A percentile compares a stretch with the other conserved stretches of the same genome.
Conservation (phyloP, 2,113 vertebrate species). For the Peromyscus polionotus region DNA sequence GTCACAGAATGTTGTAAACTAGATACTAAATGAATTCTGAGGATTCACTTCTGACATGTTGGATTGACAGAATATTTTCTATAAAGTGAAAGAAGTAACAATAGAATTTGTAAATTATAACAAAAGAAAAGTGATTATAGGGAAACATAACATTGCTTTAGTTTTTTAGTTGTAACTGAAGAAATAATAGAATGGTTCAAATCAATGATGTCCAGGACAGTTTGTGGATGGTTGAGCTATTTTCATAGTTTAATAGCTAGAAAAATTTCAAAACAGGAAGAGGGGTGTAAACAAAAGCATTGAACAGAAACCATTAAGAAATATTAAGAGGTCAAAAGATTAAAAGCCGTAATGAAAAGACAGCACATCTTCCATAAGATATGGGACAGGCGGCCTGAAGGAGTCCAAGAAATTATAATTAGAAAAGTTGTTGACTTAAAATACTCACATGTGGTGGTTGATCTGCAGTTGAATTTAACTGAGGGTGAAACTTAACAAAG, state of each 20-base stretch:
- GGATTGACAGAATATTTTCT: not conserved
- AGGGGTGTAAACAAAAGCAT: not conserved
- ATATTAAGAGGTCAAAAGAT: not conserved
- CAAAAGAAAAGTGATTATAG: not conserved
- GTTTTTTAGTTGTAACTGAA: not conserved
- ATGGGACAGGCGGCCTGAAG: not conserved
- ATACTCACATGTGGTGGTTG: not conserved
- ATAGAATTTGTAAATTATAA: not conserved
- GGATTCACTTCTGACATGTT: not conserved
- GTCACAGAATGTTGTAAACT: not conserved
- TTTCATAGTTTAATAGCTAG: not conserved
- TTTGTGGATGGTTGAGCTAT: not conserved
- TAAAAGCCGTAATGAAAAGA: not conserved
- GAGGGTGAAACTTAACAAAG: not conserved
- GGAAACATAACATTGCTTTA: not conserved
- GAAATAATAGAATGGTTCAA: not conserved
- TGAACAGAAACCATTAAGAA: not conserved
- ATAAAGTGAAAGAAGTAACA: not conserved
- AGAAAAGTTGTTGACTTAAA: not conserved
- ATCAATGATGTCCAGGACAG: not conserved
- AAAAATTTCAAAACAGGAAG: not conserved
- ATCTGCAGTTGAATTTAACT: not conserved
- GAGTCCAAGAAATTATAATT: not conserved
- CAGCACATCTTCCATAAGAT: not conserved
- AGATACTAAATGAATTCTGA: not conserved